Evolutionary conservation across 1,140 invertebrate species (phyloP).

Genomic region (Neodiprion pinetum): DNA sequence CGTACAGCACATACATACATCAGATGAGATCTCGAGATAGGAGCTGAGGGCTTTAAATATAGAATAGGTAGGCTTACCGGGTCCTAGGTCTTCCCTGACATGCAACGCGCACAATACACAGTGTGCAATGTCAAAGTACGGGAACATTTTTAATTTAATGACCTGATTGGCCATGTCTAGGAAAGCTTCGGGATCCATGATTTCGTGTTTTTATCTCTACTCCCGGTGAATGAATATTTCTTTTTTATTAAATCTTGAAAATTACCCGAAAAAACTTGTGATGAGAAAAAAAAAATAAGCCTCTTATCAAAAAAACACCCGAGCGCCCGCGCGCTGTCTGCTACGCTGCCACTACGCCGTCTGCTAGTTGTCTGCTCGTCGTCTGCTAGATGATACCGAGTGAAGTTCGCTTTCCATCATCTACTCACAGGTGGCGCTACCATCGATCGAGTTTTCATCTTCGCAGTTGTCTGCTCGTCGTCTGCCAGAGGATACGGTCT

Average conservation of each 20-base stretch:
- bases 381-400: neutral
- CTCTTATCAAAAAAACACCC: constrained; percentile 21
- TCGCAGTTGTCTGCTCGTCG: constrained; percentile 22
- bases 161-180: constrained; percentile 98
- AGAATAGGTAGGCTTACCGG: constrained; percentile 70
- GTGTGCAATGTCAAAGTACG: constrained; percentile 98
- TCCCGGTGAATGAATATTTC: neutral
- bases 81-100: constrained; percentile 94
- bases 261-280: too few species aligned
- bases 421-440: neutral
- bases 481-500: neutral
- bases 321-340: constrained; percentile 25
- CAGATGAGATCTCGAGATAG: constrained; percentile 10
- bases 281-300: neutral
- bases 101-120: constrained; percentile 88
- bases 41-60: constrained; percentile 51
- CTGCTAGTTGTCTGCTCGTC: constrained; percentile 26
- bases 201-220: constrained; percentile 32
- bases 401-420: neutral
- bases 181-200: constrained; percentile 96
- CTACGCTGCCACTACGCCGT: constrained; percentile 15
- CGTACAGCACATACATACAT: constrained; percentile 23
- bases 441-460: neutral
- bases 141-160: constrained; percentile 99
- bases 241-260: neutral